Evolutionary conservation across 2,113 vertebrate species (phyloP), one percentile per base, ranked within the genome.

Genomic region (Alouatta palliata): DNA sequence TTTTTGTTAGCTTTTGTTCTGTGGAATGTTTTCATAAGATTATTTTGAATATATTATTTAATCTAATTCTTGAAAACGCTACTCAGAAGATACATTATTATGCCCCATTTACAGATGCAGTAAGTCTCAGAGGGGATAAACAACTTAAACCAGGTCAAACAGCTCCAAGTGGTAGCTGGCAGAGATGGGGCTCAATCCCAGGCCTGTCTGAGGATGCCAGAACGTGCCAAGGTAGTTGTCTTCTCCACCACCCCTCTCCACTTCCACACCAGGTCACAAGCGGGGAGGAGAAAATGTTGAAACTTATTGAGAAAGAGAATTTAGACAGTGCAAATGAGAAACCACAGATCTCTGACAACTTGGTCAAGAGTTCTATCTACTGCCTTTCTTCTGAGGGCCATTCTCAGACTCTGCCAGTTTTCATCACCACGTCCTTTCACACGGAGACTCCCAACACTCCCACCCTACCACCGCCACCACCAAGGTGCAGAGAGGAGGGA

Each of bases 1-100:
- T 79, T 30, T 90, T 86, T 68, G 10, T 89, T 73, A 64, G 58
- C 37, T 91, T 94, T 95, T 93, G 30, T 37, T 93, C 4, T n/a
- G 20, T 71, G 25, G 27, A 54, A 17, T 73, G 40, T 92, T 70
- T 96, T 90, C 82, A 2, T 9, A 83, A 92, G 30, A 49, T 66
- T 66, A 90, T 45, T 95, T 96, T 20, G 49, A 68, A 58, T 77
- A 45, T n/a, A 64, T 19, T 47, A 76, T 80, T 92, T 86, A 14
- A 86, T 86, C 61, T 47, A 88, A 47, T 86, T 89, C 25, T 89
- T 37, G 77, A 81, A 81, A 86, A 66, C 8, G 13, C 43, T 66
- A 64, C n/a, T 89, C 19, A 40, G 40, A 32, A 89, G 68, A 87
- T 77, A 81, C 3, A 49, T 21, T 32, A 86, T 35, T 20, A 64